Base-by-base conservation (phyloP, 2,888 invertebrate species). In the Carabus problematicus region DNA sequence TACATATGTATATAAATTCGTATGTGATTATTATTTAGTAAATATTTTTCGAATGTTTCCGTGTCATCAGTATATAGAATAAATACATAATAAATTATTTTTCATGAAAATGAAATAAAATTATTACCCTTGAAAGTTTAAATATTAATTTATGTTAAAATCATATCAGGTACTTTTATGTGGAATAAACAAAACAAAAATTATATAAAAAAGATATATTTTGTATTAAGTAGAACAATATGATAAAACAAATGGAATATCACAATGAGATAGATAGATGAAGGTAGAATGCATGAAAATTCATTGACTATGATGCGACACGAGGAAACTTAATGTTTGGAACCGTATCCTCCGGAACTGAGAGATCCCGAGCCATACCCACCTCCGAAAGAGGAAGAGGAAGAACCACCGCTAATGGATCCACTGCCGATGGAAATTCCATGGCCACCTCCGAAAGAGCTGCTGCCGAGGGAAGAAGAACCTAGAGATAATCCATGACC, bases 221-320 rank as follows among this genome's bases (percentile, higher is more conserved):
- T 29, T 45, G 45, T n/a, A 45, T 45, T 3, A 29, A 29, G 29
- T 29, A 29, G 29, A 29, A 64, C 64, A 64, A 41, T 64, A 41
- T 43, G 45, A 64, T 58, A 66, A 66, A 58, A 66, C 59, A 58
- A 66, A 58, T 58, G 59, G 40, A 19, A 19, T 29, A 64, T 66
- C 58, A 64, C 39, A 61, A 61, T 55, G 56, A 47, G 43, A 54
- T 52, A 63, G n/a, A 52, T 19, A 29, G 40, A 59, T 59, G 59
- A 42, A 52, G 9, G 16, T 52, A 52, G 12, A 9, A 52, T 52
- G 16, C 39, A 63, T 41, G 14, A 49, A 39, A 54, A 42, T 18
- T 55, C 56, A 12, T 45, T 45, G 14, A 12, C n/a, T 45, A 39
- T 43, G 43, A 64, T 55, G 56, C 45, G 12, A 42, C 43, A 64